These are phyloP conservation scores for Tenthredo mesomela DNA, from an alignment of 2,888 invertebrate species.

Conservation along the genomic window DNA sequence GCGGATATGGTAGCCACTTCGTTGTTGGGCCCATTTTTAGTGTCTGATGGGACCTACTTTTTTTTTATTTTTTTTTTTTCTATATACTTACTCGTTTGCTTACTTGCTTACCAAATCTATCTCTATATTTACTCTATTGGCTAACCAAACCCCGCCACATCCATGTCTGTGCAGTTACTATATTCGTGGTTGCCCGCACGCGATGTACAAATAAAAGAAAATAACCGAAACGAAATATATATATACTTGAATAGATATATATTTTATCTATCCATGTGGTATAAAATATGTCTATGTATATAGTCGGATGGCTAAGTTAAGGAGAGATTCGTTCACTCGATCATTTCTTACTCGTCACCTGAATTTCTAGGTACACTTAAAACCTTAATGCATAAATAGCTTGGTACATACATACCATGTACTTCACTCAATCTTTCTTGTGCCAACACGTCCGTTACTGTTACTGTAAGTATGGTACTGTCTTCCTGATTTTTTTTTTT, in stretches of 20 bases:
- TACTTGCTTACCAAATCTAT: neutral
- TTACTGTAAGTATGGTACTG: neutral
- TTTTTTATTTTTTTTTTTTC: neutral
- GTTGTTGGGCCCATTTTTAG: constrained; percentile 4
- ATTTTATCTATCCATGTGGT: neutral
- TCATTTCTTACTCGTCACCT: neutral
- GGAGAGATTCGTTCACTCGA: neutral
- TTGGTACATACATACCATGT: neutral
- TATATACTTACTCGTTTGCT: neutral
- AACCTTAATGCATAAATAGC: neutral
- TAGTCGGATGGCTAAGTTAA: neutral
- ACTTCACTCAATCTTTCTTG: neutral
- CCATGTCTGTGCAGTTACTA: neutral
- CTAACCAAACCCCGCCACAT: neutral
- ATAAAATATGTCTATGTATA: neutral
- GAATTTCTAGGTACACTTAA: neutral
- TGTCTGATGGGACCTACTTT: constrained; percentile 7
- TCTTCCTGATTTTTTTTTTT: neutral
- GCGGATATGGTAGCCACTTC: neutral
- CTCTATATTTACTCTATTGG: neutral
- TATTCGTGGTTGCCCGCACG: neutral
- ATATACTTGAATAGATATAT: neutral
- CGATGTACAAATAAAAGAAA: neutral
- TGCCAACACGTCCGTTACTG: neutral
- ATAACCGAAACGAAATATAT: neutral